Evolutionary conservation across 2,797 vertebrate genomes (phyloP).

Genomic region (Darevskia mixta): DNA sequence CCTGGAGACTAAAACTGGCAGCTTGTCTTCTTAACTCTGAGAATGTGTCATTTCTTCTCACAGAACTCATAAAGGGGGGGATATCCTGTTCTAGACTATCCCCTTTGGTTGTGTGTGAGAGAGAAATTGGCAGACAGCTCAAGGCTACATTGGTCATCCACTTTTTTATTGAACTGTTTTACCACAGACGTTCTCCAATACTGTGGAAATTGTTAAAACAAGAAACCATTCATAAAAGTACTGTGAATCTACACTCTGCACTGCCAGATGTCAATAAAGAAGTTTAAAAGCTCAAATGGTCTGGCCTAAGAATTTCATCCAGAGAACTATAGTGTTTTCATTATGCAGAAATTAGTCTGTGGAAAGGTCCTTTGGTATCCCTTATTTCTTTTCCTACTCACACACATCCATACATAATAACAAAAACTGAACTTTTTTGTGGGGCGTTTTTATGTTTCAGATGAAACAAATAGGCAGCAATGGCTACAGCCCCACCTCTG

Average conservation of each 20-base stretch:
- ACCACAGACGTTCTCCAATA: not conserved
- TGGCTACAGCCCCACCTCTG: constrained; percentile 94
- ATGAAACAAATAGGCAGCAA: constrained; percentile 93
- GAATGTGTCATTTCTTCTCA: not conserved
- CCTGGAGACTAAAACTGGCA: not conserved
- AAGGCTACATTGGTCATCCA: not conserved
- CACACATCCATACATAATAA: constrained; percentile 6
- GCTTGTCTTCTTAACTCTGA: not conserved
- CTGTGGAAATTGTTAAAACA: not conserved
- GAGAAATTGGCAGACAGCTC: not conserved
- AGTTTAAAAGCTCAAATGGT: not conserved
- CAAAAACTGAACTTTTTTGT: constrained; percentile 25
- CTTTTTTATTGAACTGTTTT: not conserved
- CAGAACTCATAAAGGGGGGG: not conserved
- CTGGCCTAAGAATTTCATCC: not conserved
- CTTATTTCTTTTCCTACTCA: constrained; percentile 25
- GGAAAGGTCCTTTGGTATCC: not conserved
- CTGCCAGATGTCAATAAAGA: not conserved
- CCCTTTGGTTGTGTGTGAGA: not conserved
- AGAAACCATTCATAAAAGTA: not conserved
- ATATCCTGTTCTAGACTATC: not conserved
- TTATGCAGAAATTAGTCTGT: not conserved
- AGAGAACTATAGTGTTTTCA: not conserved
- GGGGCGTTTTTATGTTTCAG: constrained; percentile 76
- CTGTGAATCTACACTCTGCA: not conserved